Base-by-base conservation (phyloP, 2,888 invertebrate species). In the Caenorhabditis zanzibari region DNA sequence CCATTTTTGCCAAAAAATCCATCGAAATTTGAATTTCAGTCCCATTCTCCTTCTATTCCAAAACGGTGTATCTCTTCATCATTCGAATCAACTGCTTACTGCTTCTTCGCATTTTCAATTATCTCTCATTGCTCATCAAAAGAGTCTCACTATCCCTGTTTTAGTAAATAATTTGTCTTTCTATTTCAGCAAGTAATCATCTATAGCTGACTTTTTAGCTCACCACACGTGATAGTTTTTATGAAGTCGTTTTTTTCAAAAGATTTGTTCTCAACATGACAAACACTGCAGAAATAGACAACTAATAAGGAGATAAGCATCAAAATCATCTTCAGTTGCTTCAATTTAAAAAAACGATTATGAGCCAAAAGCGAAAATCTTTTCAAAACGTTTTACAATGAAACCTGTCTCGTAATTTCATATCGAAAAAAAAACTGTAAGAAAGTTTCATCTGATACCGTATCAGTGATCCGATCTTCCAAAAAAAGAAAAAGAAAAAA, bases 31-130 rank as follows among this genome's bases (percentile, higher is more conserved):
- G 24, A 24, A 19, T 41, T 61, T 38, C 24, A 24, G 14, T 49
- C 16, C 12, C 12, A 38, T 54, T 75, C 56, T 41, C 56, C 52
- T 68, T 47, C 32, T 28, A 38, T 76, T 38, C 14, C 58, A 3
- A 76, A 52, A 76, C 76, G 76, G 68, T 47, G 76, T 76, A 76
- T 68, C 59, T 58, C 24, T 19, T 75, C 56, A 75, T 66, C 64
- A 61, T 28, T 56, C 35, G 35, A 58, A 10, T 58, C 16, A 35
- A 52, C n/a, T 14, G 63, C 54, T 74, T 64, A 54, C 38, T 52
- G 32, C 47, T 28, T 56, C 54, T 38, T 12, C 38, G 2, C n/a
- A 5, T n/a, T n/a, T 24, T 38, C 61, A 41, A 38, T n/a, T 44
- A 24, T 63, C 68, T n/a, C n/a, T 61, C 16, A n/a, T 76, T 76